Conservation (phyloP, 2,113 vertebrate species). For the Sula dactylatra region DNA sequence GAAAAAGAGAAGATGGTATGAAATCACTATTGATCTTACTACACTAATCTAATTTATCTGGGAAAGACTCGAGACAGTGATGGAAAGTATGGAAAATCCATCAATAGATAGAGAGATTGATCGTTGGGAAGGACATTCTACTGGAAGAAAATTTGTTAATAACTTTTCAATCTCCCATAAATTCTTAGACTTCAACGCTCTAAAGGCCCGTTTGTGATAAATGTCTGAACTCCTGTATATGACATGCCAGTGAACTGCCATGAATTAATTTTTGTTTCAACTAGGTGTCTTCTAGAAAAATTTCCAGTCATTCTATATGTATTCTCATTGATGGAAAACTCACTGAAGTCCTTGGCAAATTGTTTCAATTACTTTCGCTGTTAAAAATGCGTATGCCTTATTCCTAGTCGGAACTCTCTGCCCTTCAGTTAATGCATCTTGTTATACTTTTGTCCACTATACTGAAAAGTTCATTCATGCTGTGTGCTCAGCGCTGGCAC, state of each 20-base stretch:
- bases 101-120: not conserved
- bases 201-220: slow-evolving; percentile 16
- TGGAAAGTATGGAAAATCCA: slow-evolving; percentile 18
- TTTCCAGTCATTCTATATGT: not conserved
- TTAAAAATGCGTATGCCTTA: not conserved
- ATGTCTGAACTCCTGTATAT: not conserved
- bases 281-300: not conserved
- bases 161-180: not conserved
- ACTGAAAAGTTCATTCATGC: not conserved
- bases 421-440: not conserved
- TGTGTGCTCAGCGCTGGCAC: not conserved
- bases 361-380: not conserved
- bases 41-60: not conserved
- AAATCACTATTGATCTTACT: slow-evolving; percentile 12
- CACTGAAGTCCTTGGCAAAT: not conserved
- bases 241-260: not conserved
- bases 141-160: slow-evolving; percentile 14
- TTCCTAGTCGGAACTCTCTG: not conserved
- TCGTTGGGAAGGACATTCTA: slow-evolving; percentile 7
- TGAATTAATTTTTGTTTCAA: slow-evolving; percentile 22
- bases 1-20: not conserved
- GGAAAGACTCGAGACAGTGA: not conserved
- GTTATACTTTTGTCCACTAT: not conserved
- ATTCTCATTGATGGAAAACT: not conserved
- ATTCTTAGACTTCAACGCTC: not conserved